These are phyloP conservation scores for Threskiornis aethiopicus DNA, from an alignment of 2,797 vertebrate genomes.

Conservation along the genomic window DNA sequence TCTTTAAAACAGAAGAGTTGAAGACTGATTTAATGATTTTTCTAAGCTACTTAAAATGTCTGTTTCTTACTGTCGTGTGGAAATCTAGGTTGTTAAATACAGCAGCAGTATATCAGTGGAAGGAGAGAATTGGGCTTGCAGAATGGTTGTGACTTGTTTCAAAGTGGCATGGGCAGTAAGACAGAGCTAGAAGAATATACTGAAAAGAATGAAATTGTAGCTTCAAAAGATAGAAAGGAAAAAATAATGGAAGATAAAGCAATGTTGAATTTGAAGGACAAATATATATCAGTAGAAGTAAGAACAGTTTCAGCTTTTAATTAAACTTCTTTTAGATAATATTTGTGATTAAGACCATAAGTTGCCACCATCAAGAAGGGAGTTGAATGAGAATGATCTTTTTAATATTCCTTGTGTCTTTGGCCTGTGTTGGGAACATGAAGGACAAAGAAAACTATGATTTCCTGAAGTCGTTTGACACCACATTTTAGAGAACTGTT, in stretches of 20 bases:
- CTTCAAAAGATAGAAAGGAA: background rate
- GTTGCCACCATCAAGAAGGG: background rate
- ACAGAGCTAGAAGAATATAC: background rate
- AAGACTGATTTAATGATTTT: background rate
- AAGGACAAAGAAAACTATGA: background rate
- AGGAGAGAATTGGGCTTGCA: background rate
- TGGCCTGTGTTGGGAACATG: background rate
- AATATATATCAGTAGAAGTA: background rate
- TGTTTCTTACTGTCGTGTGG: background rate
- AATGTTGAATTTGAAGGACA: background rate
- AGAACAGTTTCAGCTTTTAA: background rate
- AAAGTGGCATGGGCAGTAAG: background rate
- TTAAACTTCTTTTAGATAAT: background rate
- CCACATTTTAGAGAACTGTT: background rate
- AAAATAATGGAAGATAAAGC: background rate
- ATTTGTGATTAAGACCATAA: background rate
- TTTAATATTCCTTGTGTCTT: background rate
- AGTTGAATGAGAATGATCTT: background rate
- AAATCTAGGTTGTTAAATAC: background rate
- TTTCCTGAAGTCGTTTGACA: background rate
- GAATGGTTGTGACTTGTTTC: background rate
- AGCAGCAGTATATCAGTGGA: background rate
- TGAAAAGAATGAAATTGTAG: background rate
- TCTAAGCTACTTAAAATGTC: background rate
- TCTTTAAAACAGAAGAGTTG: background rate